These are phyloP conservation scores for Vannuccia rotundouncinata DNA, from an alignment of 2,888 invertebrate genomes.

Conservation along the genomic window DNA sequence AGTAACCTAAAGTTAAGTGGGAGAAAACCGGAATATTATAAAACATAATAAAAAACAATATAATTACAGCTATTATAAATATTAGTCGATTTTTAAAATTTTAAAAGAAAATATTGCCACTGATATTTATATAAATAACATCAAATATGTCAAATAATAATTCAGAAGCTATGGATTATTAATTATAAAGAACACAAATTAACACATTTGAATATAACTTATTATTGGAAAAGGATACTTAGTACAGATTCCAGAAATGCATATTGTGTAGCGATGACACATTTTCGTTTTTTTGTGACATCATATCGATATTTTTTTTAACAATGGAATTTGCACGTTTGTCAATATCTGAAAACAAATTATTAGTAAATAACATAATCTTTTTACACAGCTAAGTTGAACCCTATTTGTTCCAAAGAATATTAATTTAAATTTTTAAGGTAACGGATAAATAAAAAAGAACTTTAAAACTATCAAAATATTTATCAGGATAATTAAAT, in stretches of 20 bases:
- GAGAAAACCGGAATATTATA: too few relatives aligned
- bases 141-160: background rate
- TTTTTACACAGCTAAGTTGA: too few relatives aligned
- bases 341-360: too few relatives aligned
- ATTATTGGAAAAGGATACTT: background rate
- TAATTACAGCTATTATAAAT: background rate
- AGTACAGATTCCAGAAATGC: background rate
- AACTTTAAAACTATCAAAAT: too few relatives aligned
- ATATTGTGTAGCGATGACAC: background rate
- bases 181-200: background rate
- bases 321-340: background rate
- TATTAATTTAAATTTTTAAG: too few relatives aligned
- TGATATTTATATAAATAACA: background rate
- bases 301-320: background rate
- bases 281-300: background rate
- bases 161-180: background rate
- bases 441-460: too few relatives aligned
- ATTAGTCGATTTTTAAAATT: background rate
- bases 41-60: background rate
- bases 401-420: too few relatives aligned
- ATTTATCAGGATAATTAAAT: too few relatives aligned
- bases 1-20: background rate
- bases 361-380: too few relatives aligned
- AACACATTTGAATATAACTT: background rate
- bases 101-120: background rate